phyloP scores from a whole-genome alignment of 1,140 invertebrate species.

The Drosophila tsacasi region DNA sequence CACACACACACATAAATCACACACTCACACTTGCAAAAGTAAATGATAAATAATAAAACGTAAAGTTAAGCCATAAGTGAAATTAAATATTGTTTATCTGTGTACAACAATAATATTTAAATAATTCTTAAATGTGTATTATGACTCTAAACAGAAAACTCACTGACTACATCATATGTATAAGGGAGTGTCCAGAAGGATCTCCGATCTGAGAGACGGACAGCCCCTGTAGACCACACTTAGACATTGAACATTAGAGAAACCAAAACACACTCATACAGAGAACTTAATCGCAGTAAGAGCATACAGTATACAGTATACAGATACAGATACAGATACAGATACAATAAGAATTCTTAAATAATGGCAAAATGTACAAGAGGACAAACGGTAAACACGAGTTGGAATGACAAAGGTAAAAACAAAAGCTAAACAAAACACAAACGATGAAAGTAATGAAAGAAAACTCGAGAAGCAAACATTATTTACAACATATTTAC shows the following conservation, averaged over 20 bases:
- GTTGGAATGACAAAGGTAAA: constrained; percentile 48
- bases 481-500: constrained; percentile 69
- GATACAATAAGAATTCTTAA: constrained; percentile 45
- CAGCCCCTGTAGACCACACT: constrained; percentile 25
- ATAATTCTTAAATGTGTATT: constrained; percentile 81
- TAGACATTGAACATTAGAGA: constrained; percentile 29
- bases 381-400: constrained; percentile 47
- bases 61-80: constrained; percentile 58
- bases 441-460: constrained; percentile 27
- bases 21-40: constrained; percentile 32
- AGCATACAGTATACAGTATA: constrained; percentile 42
- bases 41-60: constrained; percentile 22
- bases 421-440: constrained; percentile 24
- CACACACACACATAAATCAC: constrained; percentile 15
- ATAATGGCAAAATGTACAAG: constrained; percentile 64
- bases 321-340: constrained; percentile 8
- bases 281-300: constrained; percentile 50
- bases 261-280: constrained; percentile 31
- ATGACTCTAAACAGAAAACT: constrained; percentile 59
- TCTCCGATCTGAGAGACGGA: constrained; percentile 17
- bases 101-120: constrained; percentile 81
- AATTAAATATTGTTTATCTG: constrained; percentile 80
- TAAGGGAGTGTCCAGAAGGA: constrained; percentile 7
- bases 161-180: constrained; percentile 26
- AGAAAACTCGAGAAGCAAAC: constrained; percentile 53